Evolutionary conservation across 2,888 invertebrate genomes (phyloP).

Genomic region (Luperina testacea): DNA sequence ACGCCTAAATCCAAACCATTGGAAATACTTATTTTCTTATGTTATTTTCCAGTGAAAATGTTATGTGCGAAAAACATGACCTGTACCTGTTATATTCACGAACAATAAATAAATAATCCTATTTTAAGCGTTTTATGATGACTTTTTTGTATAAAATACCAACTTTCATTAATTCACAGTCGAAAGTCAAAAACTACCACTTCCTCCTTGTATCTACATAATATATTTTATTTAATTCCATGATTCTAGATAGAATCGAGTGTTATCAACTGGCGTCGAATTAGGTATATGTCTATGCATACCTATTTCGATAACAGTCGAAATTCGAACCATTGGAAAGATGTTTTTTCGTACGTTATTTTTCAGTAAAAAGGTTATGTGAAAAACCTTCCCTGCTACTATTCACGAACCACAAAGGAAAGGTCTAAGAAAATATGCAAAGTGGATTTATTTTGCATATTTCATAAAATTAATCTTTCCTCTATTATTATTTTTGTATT

Average conservation of each 20-base stretch:
- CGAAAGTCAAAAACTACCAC: too few species aligned
- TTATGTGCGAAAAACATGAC: not conserved
- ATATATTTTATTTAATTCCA: too few species aligned
- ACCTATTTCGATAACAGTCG: too few species aligned
- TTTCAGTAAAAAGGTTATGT: conserved; percentile 2
- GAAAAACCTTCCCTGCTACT: not conserved
- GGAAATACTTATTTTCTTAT: conserved; percentile 22
- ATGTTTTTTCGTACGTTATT: not conserved
- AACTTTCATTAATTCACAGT: too few species aligned
- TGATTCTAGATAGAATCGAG: too few species aligned
- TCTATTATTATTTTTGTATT: conserved; percentile 40
- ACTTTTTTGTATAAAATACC: too few species aligned
- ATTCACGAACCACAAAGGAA: conserved; percentile 2
- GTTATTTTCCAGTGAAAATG: conserved; percentile 19
- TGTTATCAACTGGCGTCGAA: too few species aligned
- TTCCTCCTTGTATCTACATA: too few species aligned
- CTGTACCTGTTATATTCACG: not conserved
- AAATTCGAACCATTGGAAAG: not conserved
- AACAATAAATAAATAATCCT: too few species aligned
- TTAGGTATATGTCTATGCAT: too few species aligned
- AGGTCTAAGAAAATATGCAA: conserved; percentile 19
- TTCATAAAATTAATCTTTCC: conserved; percentile 34
- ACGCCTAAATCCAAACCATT: conserved; percentile 35
- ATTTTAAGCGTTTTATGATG: too few species aligned
- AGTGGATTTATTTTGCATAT: conserved; percentile 28